Base-by-base conservation (phyloP, 2,888 invertebrate genomes). In the Callyntrura guangdongensis region DNA sequence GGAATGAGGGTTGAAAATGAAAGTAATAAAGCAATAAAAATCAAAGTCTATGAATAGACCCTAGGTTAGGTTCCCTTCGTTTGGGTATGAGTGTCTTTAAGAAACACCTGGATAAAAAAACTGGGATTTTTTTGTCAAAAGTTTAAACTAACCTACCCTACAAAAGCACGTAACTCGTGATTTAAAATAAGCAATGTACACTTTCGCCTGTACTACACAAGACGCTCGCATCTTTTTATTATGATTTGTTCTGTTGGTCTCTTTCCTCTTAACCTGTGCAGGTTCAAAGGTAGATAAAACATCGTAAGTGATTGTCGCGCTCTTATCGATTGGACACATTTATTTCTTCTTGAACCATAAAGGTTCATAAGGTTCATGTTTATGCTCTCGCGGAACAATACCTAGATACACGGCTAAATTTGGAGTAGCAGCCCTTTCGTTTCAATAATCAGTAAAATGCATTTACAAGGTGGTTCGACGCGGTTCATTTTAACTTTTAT, bases 11-110 rank as follows among this genome's bases (percentile, higher is more conserved):
- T 47, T 74, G 56, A 86, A 74, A 86, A 86, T 61, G 86, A 86
- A 81, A 81, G 81, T 81, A 36, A 81, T 86, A 86, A 74, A 86
- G 86, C 20, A 86, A 86, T 86, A 86, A 86, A 86, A 74, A 72
- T 36, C 11, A 36, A 85, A 27, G 17, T 67, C 67, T 69, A 69
- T 72, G 56, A 74, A 69, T 72, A 86, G 69, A 74, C 45, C 20
- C 8, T 8, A 22, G 83, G 67, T 49, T 74, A 22, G 74, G 14
- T 59, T 9, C n/a, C 47, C 56, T 45, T 53, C 49, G 36, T 72
- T 1, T 1, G 9, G 64, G 9, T 17, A 4, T 22, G 14, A 27
- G 27, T n/a, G 27, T 59, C 20, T 59, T 36, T n/a, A 84, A 56
- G 12, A 22, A 49, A 61, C 86, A 86, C 86, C 86, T 86, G 86